A percentile compares a stretch with the other conserved stretches of the same genome.
Conservation (phyloP, 2,888 invertebrate genomes). For the Eumacrocentrus americanus region DNA sequence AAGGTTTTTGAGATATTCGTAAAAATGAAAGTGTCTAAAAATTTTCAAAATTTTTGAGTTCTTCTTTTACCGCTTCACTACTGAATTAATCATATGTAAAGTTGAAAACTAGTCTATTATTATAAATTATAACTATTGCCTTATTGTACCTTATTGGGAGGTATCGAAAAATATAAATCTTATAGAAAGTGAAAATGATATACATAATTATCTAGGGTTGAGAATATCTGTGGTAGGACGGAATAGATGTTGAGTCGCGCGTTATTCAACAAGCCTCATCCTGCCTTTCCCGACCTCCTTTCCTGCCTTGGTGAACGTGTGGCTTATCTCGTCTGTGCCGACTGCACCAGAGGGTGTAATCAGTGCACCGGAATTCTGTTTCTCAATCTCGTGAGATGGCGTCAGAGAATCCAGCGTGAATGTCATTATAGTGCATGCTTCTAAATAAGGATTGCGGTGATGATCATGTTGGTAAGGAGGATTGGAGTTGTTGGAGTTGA, state of each 20-base stretch:
- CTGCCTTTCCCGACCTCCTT: constrained; percentile 4
- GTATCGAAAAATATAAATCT: not conserved
- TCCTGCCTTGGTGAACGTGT: constrained; percentile 14
- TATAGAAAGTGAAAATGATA: not conserved
- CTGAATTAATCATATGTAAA: too few species aligned
- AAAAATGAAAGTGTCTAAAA: too few species aligned
- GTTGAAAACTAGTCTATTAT: not conserved
- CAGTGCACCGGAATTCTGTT: constrained; percentile 35
- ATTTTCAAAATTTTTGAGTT: too few species aligned
- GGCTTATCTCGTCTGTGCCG: constrained; percentile 38
- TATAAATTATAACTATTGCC: not conserved
- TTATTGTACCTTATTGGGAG: not conserved
- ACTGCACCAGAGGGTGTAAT: constrained; percentile 35
- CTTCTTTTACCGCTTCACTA: too few species aligned
- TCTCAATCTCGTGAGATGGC: constrained; percentile 22
- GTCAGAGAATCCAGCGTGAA: constrained; percentile 27
- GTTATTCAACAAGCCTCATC: not conserved
- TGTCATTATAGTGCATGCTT: constrained; percentile 27
- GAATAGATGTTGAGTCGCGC: not conserved
- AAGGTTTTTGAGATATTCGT: too few species aligned
- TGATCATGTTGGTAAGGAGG: constrained; percentile 1
- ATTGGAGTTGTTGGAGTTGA: too few species aligned
- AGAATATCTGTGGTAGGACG: not conserved
- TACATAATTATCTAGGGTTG: not conserved
- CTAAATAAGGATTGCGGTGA: constrained; percentile 29